Evolutionary conservation across 1,140 invertebrate species (phyloP), one percentile per base, ranked within the genome.

Genomic region (Andrena cerasifolii): DNA sequence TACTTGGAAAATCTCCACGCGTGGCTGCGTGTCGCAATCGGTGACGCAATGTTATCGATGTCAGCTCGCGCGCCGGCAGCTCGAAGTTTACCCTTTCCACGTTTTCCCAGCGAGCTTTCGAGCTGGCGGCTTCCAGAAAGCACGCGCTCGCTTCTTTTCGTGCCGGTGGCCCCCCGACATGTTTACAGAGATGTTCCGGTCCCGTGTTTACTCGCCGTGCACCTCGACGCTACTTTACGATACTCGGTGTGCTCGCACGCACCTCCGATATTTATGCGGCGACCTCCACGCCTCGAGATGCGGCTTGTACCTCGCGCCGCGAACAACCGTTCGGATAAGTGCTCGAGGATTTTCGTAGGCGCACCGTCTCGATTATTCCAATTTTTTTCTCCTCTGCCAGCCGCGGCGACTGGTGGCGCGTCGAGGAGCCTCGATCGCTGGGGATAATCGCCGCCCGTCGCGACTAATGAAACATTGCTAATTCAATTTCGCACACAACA

Each of bases 121-220:
- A 82, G 61, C 51, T 36, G 62, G 62, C 67, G 33, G 51, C 59
- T 75, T 75, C 33, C 70, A 79, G 65, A 83, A 83, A 83, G 79
- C 82, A 79, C 71, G 66, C 76, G 80, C 28, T 75, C 76, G 70
- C 70, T 79, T 83, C 43, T 67, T 53, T n/a, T n/a, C n/a, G n/a
- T n/a, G n/a, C 21, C 81, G 49, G 81, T 80, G 53, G 77, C 31
- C n/a, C n/a, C n/a, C 70, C 77, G 54, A 51, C 40, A 33, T 79
- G 84, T 87, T 86, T 82, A 56, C 84, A 80, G 82, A 83, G 80
- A 86, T 80, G 79, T 82, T 72, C 70, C 73, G n/a, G 58, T n/a
- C 66, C 47, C 73, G 43, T 85, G 82, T 86, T 80, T 77, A 68
- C 78, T 76, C 75, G 53, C 47, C 75, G 74, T 74, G 82, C 67